These are phyloP conservation scores for Pseudolaguvia tuberculata DNA, from an alignment of 2,113 vertebrate species.

Conservation along the genomic window DNA sequence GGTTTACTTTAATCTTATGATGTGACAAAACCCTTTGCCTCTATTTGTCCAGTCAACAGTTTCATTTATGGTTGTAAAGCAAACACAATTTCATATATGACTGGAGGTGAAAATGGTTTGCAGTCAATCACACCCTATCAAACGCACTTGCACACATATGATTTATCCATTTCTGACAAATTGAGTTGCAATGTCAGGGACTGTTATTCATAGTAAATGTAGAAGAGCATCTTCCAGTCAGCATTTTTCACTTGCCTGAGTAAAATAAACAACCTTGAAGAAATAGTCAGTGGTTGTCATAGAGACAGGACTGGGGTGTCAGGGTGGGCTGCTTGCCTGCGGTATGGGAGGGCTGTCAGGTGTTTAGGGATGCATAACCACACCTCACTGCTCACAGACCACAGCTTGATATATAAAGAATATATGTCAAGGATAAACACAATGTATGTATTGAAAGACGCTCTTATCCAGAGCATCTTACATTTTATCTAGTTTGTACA, in stretches of 20 bases:
- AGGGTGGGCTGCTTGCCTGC: conserved; percentile 44
- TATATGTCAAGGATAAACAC: neutral
- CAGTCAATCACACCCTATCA: neutral
- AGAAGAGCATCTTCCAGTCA: conserved; percentile 15
- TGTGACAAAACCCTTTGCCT: conserved; percentile 45
- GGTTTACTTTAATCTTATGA: conserved; percentile 39
- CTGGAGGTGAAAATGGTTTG: conserved; percentile 24
- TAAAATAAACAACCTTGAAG: conserved; percentile 26
- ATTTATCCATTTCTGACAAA: neutral
- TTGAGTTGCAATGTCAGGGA: neutral
- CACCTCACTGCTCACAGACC: conserved; percentile 36
- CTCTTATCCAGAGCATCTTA: too few species aligned
- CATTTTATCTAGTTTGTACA: too few species aligned
- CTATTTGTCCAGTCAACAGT: conserved; percentile 37
- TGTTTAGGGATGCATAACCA: conserved; percentile 44
- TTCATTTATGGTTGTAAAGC: conserved; percentile 45
- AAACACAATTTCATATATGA: conserved; percentile 48
- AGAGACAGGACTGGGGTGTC: conserved; percentile 38
- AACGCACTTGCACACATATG: neutral
- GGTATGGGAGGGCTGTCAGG: conserved; percentile 45
- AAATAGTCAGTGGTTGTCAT: conserved; percentile 42
- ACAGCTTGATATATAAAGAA: conserved; percentile 6
- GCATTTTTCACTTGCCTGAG: conserved; percentile 29
- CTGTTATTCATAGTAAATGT: conserved; percentile 3
- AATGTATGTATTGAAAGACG: neutral